Conservation (phyloP, 2,888 invertebrate genomes). For the Sarcophaga subvicina region DNA sequence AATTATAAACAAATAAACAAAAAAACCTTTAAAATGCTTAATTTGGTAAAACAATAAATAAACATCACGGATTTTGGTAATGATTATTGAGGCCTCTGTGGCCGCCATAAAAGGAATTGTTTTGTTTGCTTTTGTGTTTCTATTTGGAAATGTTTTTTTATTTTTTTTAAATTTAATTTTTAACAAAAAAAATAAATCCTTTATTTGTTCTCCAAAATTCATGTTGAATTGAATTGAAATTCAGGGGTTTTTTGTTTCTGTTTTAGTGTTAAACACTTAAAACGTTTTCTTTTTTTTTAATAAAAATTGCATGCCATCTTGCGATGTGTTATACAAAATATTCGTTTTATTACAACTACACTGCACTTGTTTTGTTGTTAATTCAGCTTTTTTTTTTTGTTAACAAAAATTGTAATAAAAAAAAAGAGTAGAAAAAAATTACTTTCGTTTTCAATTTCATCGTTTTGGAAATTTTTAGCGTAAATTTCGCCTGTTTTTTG, state of each 20-base stretch:
- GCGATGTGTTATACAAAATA: not conserved
- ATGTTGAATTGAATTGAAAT: conserved; percentile 25
- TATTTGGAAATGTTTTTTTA: no score
- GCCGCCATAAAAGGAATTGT: conserved; percentile 43
- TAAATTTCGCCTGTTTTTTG: conserved; percentile 44
- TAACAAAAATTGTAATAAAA: not conserved
- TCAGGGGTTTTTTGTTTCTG: no score
- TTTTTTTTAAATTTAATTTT: no score
- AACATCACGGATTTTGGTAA: not conserved
- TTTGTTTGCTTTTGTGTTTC: conserved; percentile 6
- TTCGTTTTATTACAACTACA: conserved; percentile 14
- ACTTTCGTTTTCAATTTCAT: conserved; percentile 62
- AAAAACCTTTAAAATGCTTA: conserved; percentile 11
- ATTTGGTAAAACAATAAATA: conserved; percentile 44
- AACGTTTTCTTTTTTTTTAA: not conserved
- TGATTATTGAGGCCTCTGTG: not conserved
- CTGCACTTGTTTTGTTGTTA: conserved; percentile 45
- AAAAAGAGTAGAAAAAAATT: not conserved
- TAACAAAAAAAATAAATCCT: conserved; percentile 6
- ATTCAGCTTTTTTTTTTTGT: conserved; percentile 24
- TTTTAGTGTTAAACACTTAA: conserved; percentile 28
- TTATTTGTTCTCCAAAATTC: conserved; percentile 25
- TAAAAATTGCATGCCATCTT: conserved; percentile 31
- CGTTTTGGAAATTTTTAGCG: conserved; percentile 40
- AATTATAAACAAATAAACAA: not conserved